Percentiles rank a stretch among this genome's conserved stretches.
These are phyloP conservation scores for Crypturellus undulatus DNA, from an alignment of 2,113 vertebrate genomes.

Conservation along the genomic window DNA sequence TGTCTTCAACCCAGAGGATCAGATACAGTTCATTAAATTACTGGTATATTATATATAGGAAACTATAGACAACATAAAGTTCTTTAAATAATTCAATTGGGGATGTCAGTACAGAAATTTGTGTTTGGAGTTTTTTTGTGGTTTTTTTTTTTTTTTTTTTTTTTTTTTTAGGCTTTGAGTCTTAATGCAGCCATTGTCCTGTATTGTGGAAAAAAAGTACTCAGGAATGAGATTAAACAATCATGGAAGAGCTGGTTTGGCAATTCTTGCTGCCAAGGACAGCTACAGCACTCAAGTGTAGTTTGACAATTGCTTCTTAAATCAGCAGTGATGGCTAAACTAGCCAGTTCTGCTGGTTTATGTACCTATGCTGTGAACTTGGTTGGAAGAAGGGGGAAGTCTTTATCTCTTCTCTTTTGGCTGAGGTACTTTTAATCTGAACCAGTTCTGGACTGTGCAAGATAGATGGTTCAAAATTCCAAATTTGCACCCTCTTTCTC, in stretches of 20 bases:
- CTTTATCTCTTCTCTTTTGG: neutral
- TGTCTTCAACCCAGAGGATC: neutral
- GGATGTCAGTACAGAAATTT: neutral
- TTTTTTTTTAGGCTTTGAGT: neutral
- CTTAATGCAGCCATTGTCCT: neutral
- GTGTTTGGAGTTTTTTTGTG: neutral
- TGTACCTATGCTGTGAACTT: neutral
- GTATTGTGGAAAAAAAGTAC: neutral
- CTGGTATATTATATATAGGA: neutral
- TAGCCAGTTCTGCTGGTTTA: constrained; percentile 40
- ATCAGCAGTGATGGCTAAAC: neutral
- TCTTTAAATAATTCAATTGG: neutral
- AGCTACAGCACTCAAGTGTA: neutral
- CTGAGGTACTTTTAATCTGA: neutral
- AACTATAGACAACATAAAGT: neutral
- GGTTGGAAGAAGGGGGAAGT: neutral
- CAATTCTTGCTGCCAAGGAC: neutral
- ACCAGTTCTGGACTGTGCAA: neutral
- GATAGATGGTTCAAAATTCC: neutral
- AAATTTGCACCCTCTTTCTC: neutral
- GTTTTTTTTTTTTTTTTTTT: neutral
- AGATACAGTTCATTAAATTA: neutral
- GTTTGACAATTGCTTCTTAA: neutral
- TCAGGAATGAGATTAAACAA: neutral
- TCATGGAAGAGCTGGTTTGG: neutral